Evolutionary conservation across 2,888 invertebrate species (phyloP), one percentile per base, ranked within the genome.

Genomic region (Idaea biselata): DNA sequence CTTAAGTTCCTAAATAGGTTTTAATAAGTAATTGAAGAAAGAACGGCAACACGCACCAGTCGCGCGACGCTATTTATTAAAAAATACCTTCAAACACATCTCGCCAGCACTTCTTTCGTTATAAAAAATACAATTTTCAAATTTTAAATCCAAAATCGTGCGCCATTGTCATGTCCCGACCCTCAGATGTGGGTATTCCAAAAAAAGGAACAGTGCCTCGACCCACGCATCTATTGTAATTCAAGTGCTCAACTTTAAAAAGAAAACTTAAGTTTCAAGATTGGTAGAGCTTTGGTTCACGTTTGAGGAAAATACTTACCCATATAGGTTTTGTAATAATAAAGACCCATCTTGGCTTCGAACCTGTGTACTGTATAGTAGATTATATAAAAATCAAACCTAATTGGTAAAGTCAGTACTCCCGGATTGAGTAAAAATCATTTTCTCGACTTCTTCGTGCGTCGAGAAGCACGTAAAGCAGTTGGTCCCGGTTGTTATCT

Each of bases 141-240:
- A 6, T 33, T 33, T 33, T 14, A 3, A 11, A 44, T 11, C 11
- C 44, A 7, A 14, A 44, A 44, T 11, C 44, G 44, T 44, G 44
- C 6, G 32, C 44, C 44, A 44, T 44, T 44, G 44, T 44, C 44
- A 11, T 44, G 44, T 44, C 44, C 14, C 11, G 44, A 3, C 44
- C 44, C 44, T 44, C 44, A 44, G 44, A 44, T 44, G 44, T 44
- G 44, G 44, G 44, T 44, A 44, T 44, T 44, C 44, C 44, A 44
- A 44, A 44, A 11, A 44, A 44, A 44, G 11, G 44, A 44, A 44
- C 44, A 8, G 44, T 14, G 25, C 11, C 11, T 44, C 44, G 44
- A 44, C 44, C 44, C 44, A 44, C 44, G 44, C 44, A 44, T 14
- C 44, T 44, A 44, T 44, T 44, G 44, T 44, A 44, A 44, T 11